Percentiles rank a stretch among this genome's conserved stretches.
These are phyloP conservation scores for Caranx ignobilis DNA, from an alignment of 2,113 vertebrate species.

Conservation along the genomic window DNA sequence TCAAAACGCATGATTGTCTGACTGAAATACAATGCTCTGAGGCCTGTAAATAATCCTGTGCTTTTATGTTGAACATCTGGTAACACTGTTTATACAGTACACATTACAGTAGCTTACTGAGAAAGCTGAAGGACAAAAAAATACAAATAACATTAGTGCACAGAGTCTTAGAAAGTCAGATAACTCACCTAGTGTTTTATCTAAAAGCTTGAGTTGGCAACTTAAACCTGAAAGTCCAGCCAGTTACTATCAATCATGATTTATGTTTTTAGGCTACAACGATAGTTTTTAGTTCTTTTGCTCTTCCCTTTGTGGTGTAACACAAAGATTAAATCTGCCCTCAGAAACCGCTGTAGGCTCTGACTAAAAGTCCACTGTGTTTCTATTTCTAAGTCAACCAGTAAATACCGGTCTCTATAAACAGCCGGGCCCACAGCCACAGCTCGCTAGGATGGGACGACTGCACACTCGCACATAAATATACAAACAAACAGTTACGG, in stretches of 20 bases:
- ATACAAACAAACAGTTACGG: conserved; percentile 46
- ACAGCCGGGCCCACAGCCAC: conserved; percentile 7
- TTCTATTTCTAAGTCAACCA: conserved; percentile 16
- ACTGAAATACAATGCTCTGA: conserved; percentile 7
- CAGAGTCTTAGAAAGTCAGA: not conserved
- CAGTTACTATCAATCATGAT: conserved; percentile 14
- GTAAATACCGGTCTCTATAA: conserved; percentile 3
- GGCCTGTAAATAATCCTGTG: not conserved
- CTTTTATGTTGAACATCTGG: conserved; percentile 34
- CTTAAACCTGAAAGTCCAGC: conserved; percentile 2
- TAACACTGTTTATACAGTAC: conserved; percentile 14
- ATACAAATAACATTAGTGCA: not conserved
- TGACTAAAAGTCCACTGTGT: conserved; percentile 19
- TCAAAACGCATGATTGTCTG: conserved; percentile 1
- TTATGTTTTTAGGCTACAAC: conserved; percentile 8
- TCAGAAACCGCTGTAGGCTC: conserved; percentile 18
- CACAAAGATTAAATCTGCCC: conserved; percentile 30
- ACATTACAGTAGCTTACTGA: conserved; percentile 11
- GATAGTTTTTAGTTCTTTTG: conserved; percentile 15
- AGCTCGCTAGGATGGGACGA: not conserved
- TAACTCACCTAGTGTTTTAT: conserved; percentile 1
- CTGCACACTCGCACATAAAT: conserved; percentile 1
- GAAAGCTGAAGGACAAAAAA: not conserved
- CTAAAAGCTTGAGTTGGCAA: not conserved
- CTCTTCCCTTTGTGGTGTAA: conserved; percentile 28